These are phyloP conservation scores for Thymelicus sylvestris DNA, from an alignment of 2,888 invertebrate genomes.

Conservation along the genomic window DNA sequence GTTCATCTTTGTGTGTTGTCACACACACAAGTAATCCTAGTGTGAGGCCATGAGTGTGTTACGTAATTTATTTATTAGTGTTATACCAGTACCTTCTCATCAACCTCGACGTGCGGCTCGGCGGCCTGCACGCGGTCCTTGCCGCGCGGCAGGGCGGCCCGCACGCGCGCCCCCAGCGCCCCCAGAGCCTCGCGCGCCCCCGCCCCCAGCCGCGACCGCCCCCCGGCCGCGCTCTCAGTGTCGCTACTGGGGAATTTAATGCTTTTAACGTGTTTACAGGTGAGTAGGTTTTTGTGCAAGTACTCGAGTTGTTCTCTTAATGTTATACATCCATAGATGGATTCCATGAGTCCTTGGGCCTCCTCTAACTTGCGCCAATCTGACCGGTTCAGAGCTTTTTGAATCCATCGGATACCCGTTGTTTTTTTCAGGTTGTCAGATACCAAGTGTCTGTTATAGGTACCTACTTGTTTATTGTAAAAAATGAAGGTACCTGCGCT, in stretches of 20 bases:
- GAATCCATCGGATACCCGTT: no score
- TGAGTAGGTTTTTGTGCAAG: no score
- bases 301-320: no score
- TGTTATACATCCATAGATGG: no score
- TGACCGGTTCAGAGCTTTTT: no score
- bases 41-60: background rate
- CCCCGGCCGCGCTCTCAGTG: constrained; percentile 80
- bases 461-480: no score
- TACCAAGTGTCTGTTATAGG: no score
- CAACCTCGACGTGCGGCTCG: constrained; percentile 56
- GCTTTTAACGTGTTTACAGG: background rate
- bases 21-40: background rate
- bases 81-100: constrained; percentile 59
- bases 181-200: constrained; percentile 62
- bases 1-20: background rate
- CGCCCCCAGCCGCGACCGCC: constrained; percentile 64
- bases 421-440: no score
- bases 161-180: constrained; percentile 65
- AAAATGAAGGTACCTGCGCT: no score
- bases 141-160: constrained; percentile 66
- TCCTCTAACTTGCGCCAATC: no score
- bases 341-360: no score
- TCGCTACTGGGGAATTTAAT: constrained; percentile 71
- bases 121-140: constrained; percentile 74
- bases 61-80: background rate